These are phyloP conservation scores for Alfaro cultratus DNA, from an alignment of 2,797 vertebrate genomes.

Conservation along the genomic window DNA sequence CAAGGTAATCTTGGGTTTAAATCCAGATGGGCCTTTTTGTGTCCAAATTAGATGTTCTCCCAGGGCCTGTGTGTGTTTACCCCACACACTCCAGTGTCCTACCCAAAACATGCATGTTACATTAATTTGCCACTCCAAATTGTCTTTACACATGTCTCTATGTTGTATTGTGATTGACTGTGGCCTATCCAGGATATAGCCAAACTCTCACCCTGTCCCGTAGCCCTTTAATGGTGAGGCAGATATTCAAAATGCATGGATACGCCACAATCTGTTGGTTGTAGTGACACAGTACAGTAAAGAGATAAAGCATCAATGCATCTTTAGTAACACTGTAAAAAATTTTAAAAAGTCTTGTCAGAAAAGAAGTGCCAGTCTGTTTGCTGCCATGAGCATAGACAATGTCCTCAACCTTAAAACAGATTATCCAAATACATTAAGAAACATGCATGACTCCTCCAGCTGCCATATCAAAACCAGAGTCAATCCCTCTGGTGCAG, in stretches of 20 bases:
- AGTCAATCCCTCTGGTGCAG: background rate
- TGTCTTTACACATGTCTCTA: background rate
- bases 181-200: background rate
- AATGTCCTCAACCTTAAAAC: background rate
- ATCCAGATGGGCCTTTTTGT: background rate
- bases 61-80: background rate
- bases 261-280: background rate
- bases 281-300: background rate
- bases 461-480: background rate
- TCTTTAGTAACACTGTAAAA: background rate
- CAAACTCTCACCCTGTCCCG: background rate
- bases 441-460: background rate
- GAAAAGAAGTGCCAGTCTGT: background rate
- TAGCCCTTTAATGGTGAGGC: background rate
- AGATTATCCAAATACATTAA: background rate
- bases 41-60: background rate
- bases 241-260: background rate
- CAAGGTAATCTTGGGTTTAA: background rate
- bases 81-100: background rate
- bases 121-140: background rate
- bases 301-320: background rate
- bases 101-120: background rate
- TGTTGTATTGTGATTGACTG: background rate
- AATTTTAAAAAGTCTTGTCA: background rate
- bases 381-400: background rate